Base-by-base conservation (phyloP, 2,797 vertebrate genomes). In the Menidia menidia region DNA sequence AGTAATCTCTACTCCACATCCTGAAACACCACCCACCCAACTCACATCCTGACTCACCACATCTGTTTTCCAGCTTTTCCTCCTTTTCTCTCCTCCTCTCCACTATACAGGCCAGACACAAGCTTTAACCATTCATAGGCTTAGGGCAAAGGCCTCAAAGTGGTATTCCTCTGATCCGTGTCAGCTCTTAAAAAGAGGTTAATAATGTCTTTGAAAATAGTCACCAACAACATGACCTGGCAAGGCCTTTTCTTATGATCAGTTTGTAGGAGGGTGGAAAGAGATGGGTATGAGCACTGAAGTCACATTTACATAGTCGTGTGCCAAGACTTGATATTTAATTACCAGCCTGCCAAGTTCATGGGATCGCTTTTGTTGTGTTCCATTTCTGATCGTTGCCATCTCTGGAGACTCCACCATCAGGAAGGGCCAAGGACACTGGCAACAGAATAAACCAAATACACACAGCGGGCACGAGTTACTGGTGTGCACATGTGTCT, bases 271-370 rank as follows among this genome's bases (percentile, higher is more conserved):
- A 31, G 32, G 32, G 62, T 0, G 13, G 65, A 54, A 18, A 31
- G 45, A 73, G 35, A 25, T 7, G 5, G 60, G 60, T 63, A 33
- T 0, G n/a, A 64, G 57, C 62, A 47, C 16, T 74, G 39, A 73
- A 68, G 60, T 58, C 51, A 42, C 70, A 71, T 90, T 88, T 87
- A 73, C 85, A 83, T 79, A 68, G 50, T 73, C 64, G 47, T 69
- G 62, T 77, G 82, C 89, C 89, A 88, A 86, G 77, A 91, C 80
- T 84, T 81, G 76, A 87, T 91, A 89, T 93, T 89, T 90, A 89
- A 93, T 93, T 86, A 90, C 57, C 72, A 72, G 74, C 61, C 64
- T 80, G 87, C 81, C 85, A 87, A 87, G 80, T 80, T 61, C 71
- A 74, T 62, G 68, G 72, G 74, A 88, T 90, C 76, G 71, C 65